Conservation (phyloP, 2,797 vertebrate genomes). For the Tympanoctomys barrerae region DNA sequence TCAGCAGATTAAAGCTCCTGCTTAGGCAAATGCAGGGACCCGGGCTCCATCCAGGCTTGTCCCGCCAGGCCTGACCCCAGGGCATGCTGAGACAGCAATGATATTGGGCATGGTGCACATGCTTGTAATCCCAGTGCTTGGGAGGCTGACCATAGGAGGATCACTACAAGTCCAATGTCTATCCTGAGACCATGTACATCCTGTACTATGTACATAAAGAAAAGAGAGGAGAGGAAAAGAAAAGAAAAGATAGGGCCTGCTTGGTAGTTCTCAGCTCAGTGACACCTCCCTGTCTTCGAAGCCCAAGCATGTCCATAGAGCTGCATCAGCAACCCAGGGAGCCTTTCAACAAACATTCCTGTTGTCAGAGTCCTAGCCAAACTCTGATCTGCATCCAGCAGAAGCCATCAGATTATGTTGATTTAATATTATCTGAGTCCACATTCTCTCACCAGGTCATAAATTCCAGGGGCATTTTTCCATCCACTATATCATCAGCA, state of each 20-base stretch:
- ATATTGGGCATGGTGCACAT: too few species aligned
- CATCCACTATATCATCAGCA: neutral
- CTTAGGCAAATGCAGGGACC: too few species aligned
- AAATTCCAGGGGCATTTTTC: neutral
- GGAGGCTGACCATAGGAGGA: too few species aligned
- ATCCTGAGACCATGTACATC: too few species aligned
- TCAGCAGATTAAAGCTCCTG: too few species aligned
- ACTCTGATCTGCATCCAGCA: neutral
- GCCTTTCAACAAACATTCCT: neutral
- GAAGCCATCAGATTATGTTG: neutral
- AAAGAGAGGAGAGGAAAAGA: too few species aligned
- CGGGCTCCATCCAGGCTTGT: too few species aligned
- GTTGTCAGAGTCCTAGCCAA: neutral
- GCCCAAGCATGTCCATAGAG: neutral
- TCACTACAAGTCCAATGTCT: too few species aligned
- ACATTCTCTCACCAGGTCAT: neutral
- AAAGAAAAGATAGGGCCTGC: neutral
- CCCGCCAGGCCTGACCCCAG: too few species aligned
- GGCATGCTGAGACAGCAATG: too few species aligned
- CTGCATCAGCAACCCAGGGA: neutral
- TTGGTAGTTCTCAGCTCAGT: neutral
- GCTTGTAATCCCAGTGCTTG: too few species aligned
- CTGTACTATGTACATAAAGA: too few species aligned
- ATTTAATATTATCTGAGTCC: neutral
- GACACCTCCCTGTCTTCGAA: neutral